Base-by-base conservation (phyloP, 2,888 invertebrate genomes). In the Hydroisotoma schaefferi region DNA sequence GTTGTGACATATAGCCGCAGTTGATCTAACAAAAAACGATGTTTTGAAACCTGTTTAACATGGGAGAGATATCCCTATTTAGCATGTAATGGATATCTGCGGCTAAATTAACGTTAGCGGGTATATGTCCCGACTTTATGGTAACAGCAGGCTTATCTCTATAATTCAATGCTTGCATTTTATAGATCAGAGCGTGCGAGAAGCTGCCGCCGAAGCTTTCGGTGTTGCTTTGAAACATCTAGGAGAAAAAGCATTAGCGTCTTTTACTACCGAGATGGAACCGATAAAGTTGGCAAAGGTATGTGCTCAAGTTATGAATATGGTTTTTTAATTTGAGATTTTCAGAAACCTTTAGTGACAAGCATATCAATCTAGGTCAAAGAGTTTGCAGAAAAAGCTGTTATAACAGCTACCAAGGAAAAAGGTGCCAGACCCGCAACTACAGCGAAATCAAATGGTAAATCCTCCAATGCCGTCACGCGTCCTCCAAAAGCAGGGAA, bases 141-240 rank as follows among this genome's bases (percentile, higher is more conserved):
- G n/a, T n/a, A n/a, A n/a, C n/a, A n/a, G n/a, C n/a, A n/a, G n/a
- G n/a, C n/a, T n/a, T n/a, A n/a, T n/a, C n/a, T n/a, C n/a, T n/a
- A n/a, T n/a, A n/a, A n/a, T n/a, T n/a, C n/a, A n/a, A n/a, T n/a
- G n/a, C n/a, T n/a, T n/a, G n/a, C 4, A 8, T 55, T 55, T 83
- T 77, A 75, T 81, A 80, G 94, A 97, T 80, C 91, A 92, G 0
- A 83, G 83, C 1, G 98, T 98, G 0, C 82, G 98, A 73, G 98
- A 99, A 75, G 87, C 88, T 59, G 87, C 94, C 0, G 92, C 92
- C 0, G 90, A 93, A 75, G 95, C 97, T 0, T 78, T 99, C 18
- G 99, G 98, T 10, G 94, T 94, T 0, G 85, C 93, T 0, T 87
- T 94, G 80, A 95, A 94, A 77, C 83, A 95, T 3, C 88, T 97